Evolutionary conservation across 53 echinoderm and acorn worm species (phyloP).

Genomic region (Actinopyga echinites): DNA sequence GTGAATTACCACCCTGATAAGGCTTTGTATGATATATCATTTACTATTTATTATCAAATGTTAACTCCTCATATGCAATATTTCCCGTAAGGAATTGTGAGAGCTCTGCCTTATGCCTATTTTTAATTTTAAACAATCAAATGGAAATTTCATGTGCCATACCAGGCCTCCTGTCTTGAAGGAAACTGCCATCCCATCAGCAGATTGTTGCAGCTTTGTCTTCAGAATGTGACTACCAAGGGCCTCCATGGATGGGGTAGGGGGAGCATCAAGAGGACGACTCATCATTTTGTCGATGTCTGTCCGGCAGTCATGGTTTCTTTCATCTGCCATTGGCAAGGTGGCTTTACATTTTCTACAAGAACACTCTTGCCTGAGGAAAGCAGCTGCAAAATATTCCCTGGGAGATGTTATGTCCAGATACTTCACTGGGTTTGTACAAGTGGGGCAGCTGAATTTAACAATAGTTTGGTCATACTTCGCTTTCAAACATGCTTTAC

Average conservation of each 20-base stretch:
- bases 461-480: neutral
- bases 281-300: neutral
- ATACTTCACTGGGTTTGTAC: neutral
- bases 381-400: neutral
- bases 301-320: neutral
- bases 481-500: neutral
- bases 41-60: too few species aligned
- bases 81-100: neutral
- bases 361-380: neutral
- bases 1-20: too few species aligned
- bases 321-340: neutral
- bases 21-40: too few species aligned
- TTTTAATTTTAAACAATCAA: neutral
- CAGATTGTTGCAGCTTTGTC: neutral
- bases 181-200: neutral
- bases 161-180: slow-evolving; percentile 1
- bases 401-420: neutral
- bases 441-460: neutral
- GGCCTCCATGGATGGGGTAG: neutral
- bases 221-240: neutral
- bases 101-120: neutral
- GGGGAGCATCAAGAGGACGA: neutral
- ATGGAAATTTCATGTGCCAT: too few species aligned
- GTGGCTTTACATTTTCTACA: neutral
- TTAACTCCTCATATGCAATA: too few species aligned